phyloP scores from a whole-genome alignment of 2,113 vertebrate species.

The Pelecanus crispus region DNA sequence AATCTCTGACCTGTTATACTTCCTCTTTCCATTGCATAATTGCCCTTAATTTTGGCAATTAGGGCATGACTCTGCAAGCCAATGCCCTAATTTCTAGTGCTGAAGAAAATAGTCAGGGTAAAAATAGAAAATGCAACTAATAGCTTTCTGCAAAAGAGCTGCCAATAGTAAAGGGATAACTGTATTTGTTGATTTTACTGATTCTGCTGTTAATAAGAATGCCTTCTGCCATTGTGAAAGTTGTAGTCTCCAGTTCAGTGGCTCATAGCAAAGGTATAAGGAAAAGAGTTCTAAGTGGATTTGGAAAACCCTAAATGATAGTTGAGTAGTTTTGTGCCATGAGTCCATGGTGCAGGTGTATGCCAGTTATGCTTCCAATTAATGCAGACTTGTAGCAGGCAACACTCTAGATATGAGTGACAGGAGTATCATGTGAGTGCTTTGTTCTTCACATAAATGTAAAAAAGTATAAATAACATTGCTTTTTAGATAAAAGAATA shows the following conservation, averaged over 20 bases:
- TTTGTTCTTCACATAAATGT: background rate
- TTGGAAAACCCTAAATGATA: background rate
- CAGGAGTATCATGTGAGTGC: background rate
- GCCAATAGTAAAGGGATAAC: background rate
- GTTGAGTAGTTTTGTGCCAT: background rate
- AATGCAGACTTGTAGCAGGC: background rate
- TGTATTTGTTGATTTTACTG: background rate
- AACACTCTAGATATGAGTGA: background rate
- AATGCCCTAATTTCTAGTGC: background rate
- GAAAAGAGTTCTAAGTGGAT: background rate
- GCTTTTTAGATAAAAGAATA: background rate
- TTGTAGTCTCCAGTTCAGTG: background rate
- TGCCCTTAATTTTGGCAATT: conserved; percentile 9
- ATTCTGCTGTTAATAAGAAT: background rate
- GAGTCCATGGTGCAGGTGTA: background rate
- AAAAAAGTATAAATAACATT: background rate
- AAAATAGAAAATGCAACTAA: background rate
- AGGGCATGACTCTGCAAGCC: background rate
- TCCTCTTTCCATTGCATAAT: background rate
- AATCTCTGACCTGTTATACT: background rate
- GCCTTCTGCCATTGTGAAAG: background rate
- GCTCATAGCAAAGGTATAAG: background rate
- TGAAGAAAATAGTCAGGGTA: background rate
- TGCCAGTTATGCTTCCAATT: background rate
- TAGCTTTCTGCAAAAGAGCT: background rate